Percentiles rank a stretch among this genome's conserved stretches.
These are phyloP conservation scores for Ctenomys sociabilis DNA, from an alignment of 2,113 vertebrate genomes.

Conservation along the genomic window DNA sequence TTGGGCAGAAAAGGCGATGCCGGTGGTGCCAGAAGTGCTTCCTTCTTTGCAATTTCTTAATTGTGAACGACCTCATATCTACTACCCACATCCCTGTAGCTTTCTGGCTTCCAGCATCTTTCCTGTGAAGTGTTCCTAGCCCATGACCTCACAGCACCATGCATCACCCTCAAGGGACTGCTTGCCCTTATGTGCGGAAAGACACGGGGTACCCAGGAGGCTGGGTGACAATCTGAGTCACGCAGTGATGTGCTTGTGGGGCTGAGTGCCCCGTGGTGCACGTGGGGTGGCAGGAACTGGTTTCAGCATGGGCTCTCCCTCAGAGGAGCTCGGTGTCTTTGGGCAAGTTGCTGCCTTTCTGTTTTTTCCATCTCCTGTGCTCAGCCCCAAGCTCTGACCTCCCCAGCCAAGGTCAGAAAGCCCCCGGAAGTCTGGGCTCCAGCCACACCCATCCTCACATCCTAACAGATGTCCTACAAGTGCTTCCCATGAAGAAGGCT, in stretches of 20 bases:
- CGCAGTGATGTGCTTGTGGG: rapidly evolving
- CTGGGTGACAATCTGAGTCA: not conserved
- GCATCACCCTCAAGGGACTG: not conserved
- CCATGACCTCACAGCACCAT: not conserved
- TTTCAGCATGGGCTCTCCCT: not conserved
- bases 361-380: not conserved
- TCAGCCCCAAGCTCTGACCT: not conserved
- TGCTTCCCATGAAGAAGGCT: not conserved
- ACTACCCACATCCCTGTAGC: not conserved
- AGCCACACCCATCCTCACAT: not conserved
- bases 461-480: constrained; percentile 5
- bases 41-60: not conserved
- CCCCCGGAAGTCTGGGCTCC: not conserved
- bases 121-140: constrained; percentile 5
- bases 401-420: constrained; percentile 44
- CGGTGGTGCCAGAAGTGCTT: not conserved
- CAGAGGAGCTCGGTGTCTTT: not conserved
- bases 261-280: not conserved
- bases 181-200: not conserved
- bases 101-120: not conserved
- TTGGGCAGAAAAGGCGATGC: not conserved
- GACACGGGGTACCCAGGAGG: not conserved
- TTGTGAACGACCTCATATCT: not conserved
- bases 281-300: not conserved
- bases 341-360: not conserved